These are phyloP conservation scores for Lasioglossum malachurum DNA, from an alignment of 2,888 invertebrate genomes.

Conservation along the genomic window DNA sequence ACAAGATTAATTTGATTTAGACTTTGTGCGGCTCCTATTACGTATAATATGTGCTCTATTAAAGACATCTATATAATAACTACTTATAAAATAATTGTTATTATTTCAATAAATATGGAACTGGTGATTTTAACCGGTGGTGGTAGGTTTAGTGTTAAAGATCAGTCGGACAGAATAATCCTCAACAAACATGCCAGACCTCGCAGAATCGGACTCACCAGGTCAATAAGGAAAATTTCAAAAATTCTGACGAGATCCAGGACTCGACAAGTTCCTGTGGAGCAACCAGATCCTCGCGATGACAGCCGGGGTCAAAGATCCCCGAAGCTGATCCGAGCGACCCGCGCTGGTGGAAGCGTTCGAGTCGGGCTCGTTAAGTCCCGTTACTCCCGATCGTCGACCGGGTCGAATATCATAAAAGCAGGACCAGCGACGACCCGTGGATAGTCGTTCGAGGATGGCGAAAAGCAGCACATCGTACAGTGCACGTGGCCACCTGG, in stretches of 20 bases:
- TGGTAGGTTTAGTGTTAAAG: no score
- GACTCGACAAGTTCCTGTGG: background rate
- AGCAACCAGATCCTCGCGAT: slow-evolving; percentile 15
- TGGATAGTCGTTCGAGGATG: slow-evolving; percentile 75
- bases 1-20: no score
- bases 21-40: no score
- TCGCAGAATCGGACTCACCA: background rate
- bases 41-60: no score
- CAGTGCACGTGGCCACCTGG: slow-evolving; percentile 13
- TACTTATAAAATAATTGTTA: no score
- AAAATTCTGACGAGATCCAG: background rate
- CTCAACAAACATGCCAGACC: background rate
- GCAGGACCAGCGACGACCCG: slow-evolving; percentile 63
- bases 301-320: slow-evolving; percentile 45
- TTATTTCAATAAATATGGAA: no score
- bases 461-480: slow-evolving; percentile 26
- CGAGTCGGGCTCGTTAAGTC: slow-evolving; percentile 65
- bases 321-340: slow-evolving; percentile 30
- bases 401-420: slow-evolving; percentile 80
- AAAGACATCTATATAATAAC: no score
- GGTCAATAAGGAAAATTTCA: background rate
- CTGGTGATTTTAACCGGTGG: no score
- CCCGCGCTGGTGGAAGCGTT: slow-evolving; percentile 32
- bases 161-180: background rate
- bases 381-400: slow-evolving; percentile 77